These are phyloP conservation scores for Porites evermanni DNA, from an alignment of 92 coral and sea anemone species.

Conservation along the genomic window DNA sequence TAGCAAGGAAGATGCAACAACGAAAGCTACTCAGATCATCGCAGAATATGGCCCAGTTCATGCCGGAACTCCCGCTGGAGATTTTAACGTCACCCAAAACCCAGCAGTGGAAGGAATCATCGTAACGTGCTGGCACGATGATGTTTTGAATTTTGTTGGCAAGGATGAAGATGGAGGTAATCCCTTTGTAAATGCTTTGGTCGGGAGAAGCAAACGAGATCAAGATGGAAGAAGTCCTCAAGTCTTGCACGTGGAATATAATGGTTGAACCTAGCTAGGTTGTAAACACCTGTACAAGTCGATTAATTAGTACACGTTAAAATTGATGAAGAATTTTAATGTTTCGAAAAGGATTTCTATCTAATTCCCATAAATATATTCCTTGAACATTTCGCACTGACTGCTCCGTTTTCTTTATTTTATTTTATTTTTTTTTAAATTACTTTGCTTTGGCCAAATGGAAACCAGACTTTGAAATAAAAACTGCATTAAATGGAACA, in stretches of 20 bases:
- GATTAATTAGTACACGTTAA: too few relatives aligned
- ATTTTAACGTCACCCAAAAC: constrained; percentile 53
- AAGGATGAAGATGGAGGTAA: constrained; percentile 44
- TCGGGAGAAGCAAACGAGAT: constrained; percentile 68
- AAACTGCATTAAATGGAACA: too few relatives aligned
- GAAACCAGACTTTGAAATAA: too few relatives aligned
- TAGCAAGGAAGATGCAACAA: constrained; percentile 52
- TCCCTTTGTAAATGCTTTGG: constrained; percentile 45
- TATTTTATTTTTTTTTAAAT: too few relatives aligned
- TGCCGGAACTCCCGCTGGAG: constrained; percentile 68
- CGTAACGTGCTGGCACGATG: constrained; percentile 59
- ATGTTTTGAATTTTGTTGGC: constrained; percentile 62
- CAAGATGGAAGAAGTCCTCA: constrained; percentile 71
- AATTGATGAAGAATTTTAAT: too few relatives aligned
- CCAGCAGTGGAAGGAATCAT: constrained; percentile 65
- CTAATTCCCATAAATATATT: too few relatives aligned
- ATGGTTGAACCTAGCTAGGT: not conserved
- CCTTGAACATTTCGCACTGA: too few relatives aligned
- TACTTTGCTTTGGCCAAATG: too few relatives aligned
- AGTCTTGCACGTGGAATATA: constrained; percentile 73
- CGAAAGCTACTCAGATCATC: constrained; percentile 73
- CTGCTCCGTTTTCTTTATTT: too few relatives aligned
- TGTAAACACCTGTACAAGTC: not conserved
- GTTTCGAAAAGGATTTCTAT: too few relatives aligned
- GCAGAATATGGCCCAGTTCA: constrained; percentile 66